Evolutionary conservation across 2,797 vertebrate species (phyloP), one percentile per base, ranked within the genome.

Genomic region (Microcaecilia unicolor): DNA sequence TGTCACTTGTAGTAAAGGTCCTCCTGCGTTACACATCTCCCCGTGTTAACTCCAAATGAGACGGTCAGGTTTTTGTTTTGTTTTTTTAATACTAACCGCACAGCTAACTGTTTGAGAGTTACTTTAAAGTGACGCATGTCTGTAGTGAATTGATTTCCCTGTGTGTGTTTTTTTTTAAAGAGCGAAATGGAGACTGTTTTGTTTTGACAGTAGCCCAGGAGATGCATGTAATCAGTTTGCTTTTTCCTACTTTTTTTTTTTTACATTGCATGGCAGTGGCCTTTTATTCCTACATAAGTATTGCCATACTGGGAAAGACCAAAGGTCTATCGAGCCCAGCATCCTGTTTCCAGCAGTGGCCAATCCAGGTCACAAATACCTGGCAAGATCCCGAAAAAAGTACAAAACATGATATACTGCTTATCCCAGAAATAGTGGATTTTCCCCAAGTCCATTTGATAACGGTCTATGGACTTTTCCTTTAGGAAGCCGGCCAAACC

Each of bases 1-100:
- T 60, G 77, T 68, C 75, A 60, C 66, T 61, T 55, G 73, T 52
- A 61, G 70, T 45, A 38, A 44, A 58, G 68, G 62, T 36, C 18
- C 12, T 31, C 44, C 58, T 15, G 28, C n/a, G 51, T 44, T 35
- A 26, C 5, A 5, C 44, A 5, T 44, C 72, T 54, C 22, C 22
- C 41, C 37, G 55, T 53, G 51, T 55, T 41, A 7, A 36, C 57
- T 47, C 26, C 15, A 45, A 57, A 44, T 2, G 18, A 51, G 24
- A 43, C 21, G 2, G 16, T 2, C 2, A 9, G 0, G n/a, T n/a
- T n/a, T n/a, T n/a, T n/a, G n/a, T n/a, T n/a, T n/a, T n/a, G n/a
- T n/a, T n/a, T n/a, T 32, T 41, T 5, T 30, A 28, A 43, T 51
- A 39, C 29, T 32, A 31, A 20, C 26, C 8, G 25, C 24, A 14